phyloP scores from a whole-genome alignment of 1,140 invertebrate species.

The Drosophila pseudoananassae region DNA sequence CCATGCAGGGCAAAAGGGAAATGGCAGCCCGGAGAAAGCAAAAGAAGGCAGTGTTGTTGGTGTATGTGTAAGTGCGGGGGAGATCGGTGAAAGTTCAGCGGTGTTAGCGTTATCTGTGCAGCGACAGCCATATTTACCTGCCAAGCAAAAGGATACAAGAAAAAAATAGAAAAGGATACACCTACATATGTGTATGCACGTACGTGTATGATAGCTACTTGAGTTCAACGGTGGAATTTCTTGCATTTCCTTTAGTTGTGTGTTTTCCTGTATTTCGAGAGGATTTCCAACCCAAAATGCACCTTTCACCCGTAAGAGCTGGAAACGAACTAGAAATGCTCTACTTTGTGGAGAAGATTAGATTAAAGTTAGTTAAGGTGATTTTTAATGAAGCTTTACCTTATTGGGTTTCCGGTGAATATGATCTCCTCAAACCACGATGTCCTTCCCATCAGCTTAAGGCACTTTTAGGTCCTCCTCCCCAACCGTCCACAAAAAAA shows the following conservation, averaged over 20 bases:
- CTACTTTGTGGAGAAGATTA: background rate
- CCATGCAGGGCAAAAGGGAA: slow-evolving; percentile 44
- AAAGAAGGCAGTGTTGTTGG: background rate
- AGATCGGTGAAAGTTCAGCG: slow-evolving; percentile 54
- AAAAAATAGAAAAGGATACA: slow-evolving; percentile 12
- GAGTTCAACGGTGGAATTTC: slow-evolving; percentile 55
- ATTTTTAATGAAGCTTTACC: background rate
- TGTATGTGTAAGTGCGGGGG: background rate
- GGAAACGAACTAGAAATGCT: slow-evolving; percentile 20
- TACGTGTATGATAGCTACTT: slow-evolving; percentile 67
- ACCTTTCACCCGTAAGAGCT: slow-evolving; percentile 11
- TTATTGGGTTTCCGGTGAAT: background rate
- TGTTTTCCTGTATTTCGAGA: slow-evolving; percentile 27
- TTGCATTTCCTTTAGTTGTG: slow-evolving; percentile 34
- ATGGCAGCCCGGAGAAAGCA: slow-evolving; percentile 23
- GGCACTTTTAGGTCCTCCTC: slow-evolving; percentile 3
- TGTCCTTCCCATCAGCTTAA: slow-evolving; percentile 30
- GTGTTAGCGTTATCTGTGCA: slow-evolving; percentile 72
- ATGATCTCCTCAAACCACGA: slow-evolving; percentile 17
- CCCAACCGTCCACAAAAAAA: background rate
- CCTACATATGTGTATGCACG: slow-evolving; percentile 24
- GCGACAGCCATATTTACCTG: slow-evolving; percentile 79
- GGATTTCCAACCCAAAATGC: slow-evolving; percentile 12
- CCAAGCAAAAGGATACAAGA: slow-evolving; percentile 49
- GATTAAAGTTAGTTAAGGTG: background rate